Evolutionary conservation across 2,888 invertebrate species (phyloP), one percentile per base, ranked within the genome.

Genomic region (Lordiphosa fenestrarum): DNA sequence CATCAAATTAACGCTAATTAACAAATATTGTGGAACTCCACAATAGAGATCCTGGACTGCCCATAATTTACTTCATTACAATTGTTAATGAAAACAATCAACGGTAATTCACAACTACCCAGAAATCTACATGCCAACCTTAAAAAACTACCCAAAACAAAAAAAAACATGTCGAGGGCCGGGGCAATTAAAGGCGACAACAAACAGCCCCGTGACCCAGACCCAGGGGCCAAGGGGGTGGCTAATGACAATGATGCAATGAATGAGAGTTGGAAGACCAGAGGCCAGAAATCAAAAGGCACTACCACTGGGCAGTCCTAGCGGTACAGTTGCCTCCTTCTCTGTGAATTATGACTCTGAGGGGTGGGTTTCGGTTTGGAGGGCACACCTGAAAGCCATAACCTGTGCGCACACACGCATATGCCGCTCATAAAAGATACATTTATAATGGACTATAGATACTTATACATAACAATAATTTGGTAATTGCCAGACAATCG

Each of bases 401-500:
- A 81, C 76, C 83, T 80, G 82, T 68, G 66, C 71, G 68, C 75
- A 78, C 69, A 69, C 75, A 78, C 69, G 75, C 81, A 77, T 74
- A 55, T 61, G 56, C 57, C 72, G 55, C 72, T 37, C 55, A 69
- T 71, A 77, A 73, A 56, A 74, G 78, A 78, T 70, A 78, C 62
- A 73, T 71, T 61, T 73, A 66, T 82, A 75, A 78, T 82, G 75
- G 75, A 40, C 50, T 52, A 54, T 68, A 70, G 69, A 69, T 77
- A 77, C 63, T 63, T 76, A 81, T 76, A 70, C 62, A 80, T 80
- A 83, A 83, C 83, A 81, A 82, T 81, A 81, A 81, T 81, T 81
- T 76, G 80, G 83, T 81, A 81, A 81, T 81, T 81, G 80, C 83
- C 73, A 66, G 73, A 73, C 80, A 82, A 82, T 81, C 80, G 76